These are phyloP conservation scores for Sphinx pinastri DNA, from an alignment of 2,888 invertebrate genomes.

Conservation along the genomic window DNA sequence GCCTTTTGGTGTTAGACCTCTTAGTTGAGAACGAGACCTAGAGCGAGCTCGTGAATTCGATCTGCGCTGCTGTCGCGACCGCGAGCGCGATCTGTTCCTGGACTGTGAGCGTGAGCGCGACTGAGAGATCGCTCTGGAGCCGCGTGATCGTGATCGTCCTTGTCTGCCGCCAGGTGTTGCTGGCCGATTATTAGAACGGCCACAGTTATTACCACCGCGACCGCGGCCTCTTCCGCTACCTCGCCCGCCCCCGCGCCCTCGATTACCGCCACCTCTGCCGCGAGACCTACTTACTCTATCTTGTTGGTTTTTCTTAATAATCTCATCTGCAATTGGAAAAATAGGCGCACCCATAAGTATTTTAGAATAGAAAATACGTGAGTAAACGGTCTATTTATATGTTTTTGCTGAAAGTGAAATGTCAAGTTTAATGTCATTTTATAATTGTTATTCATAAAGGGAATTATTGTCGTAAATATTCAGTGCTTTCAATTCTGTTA, in stretches of 20 bases:
- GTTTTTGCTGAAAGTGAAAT: neutral
- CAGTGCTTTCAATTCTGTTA: neutral
- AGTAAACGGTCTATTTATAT: constrained; percentile 10
- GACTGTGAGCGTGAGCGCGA: constrained; percentile 56
- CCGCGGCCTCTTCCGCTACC: constrained; percentile 43
- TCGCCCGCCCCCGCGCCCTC: constrained; percentile 37
- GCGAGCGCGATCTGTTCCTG: constrained; percentile 53
- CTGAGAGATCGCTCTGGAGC: constrained; percentile 53
- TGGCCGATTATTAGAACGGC: constrained; percentile 52
- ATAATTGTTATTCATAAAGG: neutral
- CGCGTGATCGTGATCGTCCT: constrained; percentile 55
- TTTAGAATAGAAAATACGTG: neutral
- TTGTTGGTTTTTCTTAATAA: constrained; percentile 67
- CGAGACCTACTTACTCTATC: constrained; percentile 66
- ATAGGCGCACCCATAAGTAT: neutral
- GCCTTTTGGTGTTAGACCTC: constrained; percentile 71
- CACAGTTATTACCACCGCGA: constrained; percentile 48
- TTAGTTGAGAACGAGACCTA: constrained; percentile 65
- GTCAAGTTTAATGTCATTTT: neutral
- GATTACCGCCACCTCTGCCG: constrained; percentile 56
- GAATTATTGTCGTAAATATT: too few species aligned
- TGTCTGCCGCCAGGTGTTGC: constrained; percentile 48
- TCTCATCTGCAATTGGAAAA: constrained; percentile 63
- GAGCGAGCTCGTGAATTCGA: constrained; percentile 64
- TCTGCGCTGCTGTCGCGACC: constrained; percentile 52